Base-by-base conservation (phyloP, 2,888 invertebrate genomes). In the Baccha elongata region DNA sequence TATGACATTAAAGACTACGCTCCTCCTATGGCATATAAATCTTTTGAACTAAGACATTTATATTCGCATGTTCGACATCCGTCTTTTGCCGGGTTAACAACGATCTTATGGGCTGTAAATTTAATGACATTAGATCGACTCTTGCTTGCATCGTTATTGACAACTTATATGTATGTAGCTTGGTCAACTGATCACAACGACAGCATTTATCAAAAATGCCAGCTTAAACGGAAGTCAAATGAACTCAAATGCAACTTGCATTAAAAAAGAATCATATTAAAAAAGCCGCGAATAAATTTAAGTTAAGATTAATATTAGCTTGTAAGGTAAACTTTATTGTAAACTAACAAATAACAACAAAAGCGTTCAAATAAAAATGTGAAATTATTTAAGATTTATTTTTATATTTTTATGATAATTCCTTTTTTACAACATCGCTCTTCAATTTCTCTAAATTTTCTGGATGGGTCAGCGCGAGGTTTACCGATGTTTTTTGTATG, bases 51-150 rank as follows among this genome's bases (percentile, higher is more conserved):
- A 58, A 91, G 91, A 55, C 89, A 92, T 84, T 90, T 93, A 23
- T 92, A 92, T 81, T 86, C 89, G 0, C 93, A 94, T 85, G 92
- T 94, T 87, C 91, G 94, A 46, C 94, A 94, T 90, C 94, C 94
- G 1, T 94, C 94, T 73, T 93, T 94, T 85, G 89, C 91, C 42
- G 93, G 92, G 5, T 92, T 94, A 69, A 87, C 92, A 0, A 85
- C 92, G 1, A 92, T 94, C 74, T 89, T 94, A 37, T 94, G 94
- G 92, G 88, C 91, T 52, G 91, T 91, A 76, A 94, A 94, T 62
- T 87, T 92, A 0, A 94, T 94, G 94, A 93, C 92, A 90, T 91
- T 93, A 80, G 94, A 94, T 87, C 91, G 93, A 46, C 85, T 93
- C 8, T 78, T 94, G 35, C 86, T 94, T 68, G 91, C 93, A 2